These are phyloP conservation scores for Coptotermes formosanus DNA, from an alignment of 1,140 invertebrate species.

Conservation along the genomic window DNA sequence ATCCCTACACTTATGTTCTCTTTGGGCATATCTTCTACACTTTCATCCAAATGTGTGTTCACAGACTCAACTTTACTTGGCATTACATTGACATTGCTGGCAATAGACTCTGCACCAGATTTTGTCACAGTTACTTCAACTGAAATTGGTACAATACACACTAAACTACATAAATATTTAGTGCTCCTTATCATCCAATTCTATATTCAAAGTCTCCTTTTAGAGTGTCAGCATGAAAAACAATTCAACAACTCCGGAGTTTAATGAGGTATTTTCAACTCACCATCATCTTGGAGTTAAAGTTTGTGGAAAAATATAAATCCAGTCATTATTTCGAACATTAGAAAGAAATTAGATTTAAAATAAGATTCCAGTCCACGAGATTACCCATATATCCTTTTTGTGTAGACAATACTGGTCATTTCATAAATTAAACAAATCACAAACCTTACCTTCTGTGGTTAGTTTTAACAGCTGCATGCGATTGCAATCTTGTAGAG, in stretches of 20 bases:
- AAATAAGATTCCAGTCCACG: no score
- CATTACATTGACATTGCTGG: not conserved
- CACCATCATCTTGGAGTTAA: no score
- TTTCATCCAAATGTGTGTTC: not conserved
- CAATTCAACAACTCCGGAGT: no score
- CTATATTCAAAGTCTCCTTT: no score
- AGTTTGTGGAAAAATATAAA: no score
- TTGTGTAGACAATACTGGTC: not conserved
- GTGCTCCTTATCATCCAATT: no score
- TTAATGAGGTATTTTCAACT: no score
- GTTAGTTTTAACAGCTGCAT: slow-evolving; percentile 15
- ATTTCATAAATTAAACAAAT: not conserved
- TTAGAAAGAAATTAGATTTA: no score
- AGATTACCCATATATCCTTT: no score
- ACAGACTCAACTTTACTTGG: not conserved
- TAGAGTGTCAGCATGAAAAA: no score
- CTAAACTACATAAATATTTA: no score
- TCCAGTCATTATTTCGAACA: no score
- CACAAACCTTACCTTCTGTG: slow-evolving; percentile 15
- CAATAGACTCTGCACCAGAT: not conserved
- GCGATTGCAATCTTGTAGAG: slow-evolving; percentile 45
- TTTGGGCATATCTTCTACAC: not conserved
- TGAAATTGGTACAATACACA: slow-evolving; percentile 22
- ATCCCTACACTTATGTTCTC: not conserved
- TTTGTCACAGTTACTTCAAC: slow-evolving; percentile 28